Conservation (phyloP, 64 coral and sea anemone species). For the Orbicella faveolata region DNA sequence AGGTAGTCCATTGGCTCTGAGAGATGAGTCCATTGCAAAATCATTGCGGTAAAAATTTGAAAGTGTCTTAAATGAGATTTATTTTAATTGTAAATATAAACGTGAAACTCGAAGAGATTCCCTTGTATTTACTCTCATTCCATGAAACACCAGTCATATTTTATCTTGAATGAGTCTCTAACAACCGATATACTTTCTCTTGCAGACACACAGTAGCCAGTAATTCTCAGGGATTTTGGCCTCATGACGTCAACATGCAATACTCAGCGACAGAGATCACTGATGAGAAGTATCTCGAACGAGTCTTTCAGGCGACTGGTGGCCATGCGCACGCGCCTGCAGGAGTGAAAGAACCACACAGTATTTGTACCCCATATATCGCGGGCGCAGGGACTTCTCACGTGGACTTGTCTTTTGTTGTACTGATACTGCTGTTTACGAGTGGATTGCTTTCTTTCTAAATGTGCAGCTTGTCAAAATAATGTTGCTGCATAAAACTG, state of each 20-base stretch:
- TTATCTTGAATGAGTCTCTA: too few relatives aligned
- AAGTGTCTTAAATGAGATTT: too few relatives aligned
- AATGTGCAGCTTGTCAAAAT: too few relatives aligned
- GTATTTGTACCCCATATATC: constrained; percentile 8
- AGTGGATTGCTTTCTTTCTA: not conserved
- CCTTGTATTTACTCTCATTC: too few relatives aligned
- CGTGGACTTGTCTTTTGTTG: not conserved
- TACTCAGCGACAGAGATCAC: constrained; percentile 10
- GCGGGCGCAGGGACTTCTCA: not conserved
- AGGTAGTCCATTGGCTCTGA: too few relatives aligned
- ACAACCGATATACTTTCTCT: not conserved
- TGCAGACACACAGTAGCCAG: not conserved
- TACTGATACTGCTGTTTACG: not conserved
- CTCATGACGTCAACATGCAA: constrained; percentile 25
- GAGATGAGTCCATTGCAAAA: too few relatives aligned
- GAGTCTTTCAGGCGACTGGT: not conserved
- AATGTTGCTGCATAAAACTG: too few relatives aligned
- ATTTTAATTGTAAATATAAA: too few relatives aligned
- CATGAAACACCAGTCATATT: too few relatives aligned
- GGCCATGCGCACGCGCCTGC: constrained; percentile 22
- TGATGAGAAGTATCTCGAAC: not conserved
- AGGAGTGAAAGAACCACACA: constrained; percentile 5
- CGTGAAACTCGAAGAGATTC: too few relatives aligned
- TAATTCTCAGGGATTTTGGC: constrained; percentile 9
- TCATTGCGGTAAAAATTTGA: too few relatives aligned